Percentiles rank a stretch among this genome's conserved stretches.
phyloP scores from a whole-genome alignment of 2,888 invertebrate genomes.

The Suillia variegata region DNA sequence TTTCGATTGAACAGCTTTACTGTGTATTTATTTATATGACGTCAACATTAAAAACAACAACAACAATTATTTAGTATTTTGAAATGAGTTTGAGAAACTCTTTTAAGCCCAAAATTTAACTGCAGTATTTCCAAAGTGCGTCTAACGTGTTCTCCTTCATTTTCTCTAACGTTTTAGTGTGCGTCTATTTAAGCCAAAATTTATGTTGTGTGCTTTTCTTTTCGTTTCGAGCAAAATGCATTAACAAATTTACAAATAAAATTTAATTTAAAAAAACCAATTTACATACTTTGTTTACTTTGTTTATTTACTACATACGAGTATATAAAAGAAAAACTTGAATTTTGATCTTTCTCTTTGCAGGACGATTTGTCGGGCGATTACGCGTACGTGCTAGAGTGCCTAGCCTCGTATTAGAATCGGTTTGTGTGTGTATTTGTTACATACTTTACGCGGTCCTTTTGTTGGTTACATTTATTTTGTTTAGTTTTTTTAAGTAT shows the following conservation, averaged over 20 bases:
- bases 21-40: neutral
- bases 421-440: slow-evolving; percentile 13
- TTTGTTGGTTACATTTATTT: neutral
- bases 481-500: too few species aligned
- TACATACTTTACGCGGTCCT: too few species aligned
- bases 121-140: too few species aligned
- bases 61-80: slow-evolving; percentile 26
- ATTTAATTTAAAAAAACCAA: neutral
- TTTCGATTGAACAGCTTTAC: neutral
- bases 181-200: neutral
- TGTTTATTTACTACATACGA: slow-evolving; percentile 37
- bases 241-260: slow-evolving; percentile 4
- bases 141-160: too few species aligned
- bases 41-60: slow-evolving; percentile 1
- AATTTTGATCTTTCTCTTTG: slow-evolving; percentile 31
- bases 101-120: too few species aligned
- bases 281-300: neutral
- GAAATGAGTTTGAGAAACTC: too few species aligned
- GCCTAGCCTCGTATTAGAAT: slow-evolving; percentile 51
- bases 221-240: too few species aligned
- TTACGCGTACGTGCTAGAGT: slow-evolving; percentile 69
- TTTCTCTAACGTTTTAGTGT: slow-evolving; percentile 33
- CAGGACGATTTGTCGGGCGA: slow-evolving; percentile 74
- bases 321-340: slow-evolving; percentile 24
- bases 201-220: too few species aligned